Conservation (phyloP, 1,140 invertebrate species). For the Drosophila ironensis region DNA sequence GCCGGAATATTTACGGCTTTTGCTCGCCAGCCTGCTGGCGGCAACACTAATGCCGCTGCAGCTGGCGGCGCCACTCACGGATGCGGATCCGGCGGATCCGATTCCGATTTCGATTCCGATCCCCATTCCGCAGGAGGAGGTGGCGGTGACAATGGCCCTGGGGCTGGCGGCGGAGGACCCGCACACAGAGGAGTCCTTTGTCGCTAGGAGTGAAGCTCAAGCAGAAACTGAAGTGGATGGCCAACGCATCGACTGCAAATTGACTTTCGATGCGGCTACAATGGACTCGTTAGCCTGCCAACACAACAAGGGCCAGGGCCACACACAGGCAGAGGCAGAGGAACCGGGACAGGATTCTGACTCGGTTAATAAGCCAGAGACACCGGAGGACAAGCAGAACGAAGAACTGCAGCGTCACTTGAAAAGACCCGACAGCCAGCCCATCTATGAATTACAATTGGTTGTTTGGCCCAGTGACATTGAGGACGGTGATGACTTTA, state of each 20-base stretch:
- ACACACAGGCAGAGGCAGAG: slow-evolving; percentile 2
- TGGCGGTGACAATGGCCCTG: too few relatives aligned
- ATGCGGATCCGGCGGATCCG: background rate
- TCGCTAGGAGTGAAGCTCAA: background rate
- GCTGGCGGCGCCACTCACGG: slow-evolving; percentile 28
- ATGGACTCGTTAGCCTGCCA: slow-evolving; percentile 72
- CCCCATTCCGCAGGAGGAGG: background rate
- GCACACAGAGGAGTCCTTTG: background rate
- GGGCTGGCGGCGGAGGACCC: background rate
- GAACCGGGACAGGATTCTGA: background rate
- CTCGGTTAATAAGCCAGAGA: slow-evolving; percentile 55
- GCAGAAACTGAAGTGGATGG: slow-evolving; percentile 10
- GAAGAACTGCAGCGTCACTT: slow-evolving; percentile 43
- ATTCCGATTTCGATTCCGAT: background rate
- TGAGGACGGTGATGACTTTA: slow-evolving; percentile 51
- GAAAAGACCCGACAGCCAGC: slow-evolving; percentile 54
- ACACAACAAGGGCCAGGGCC: slow-evolving; percentile 17
- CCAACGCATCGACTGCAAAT: slow-evolving; percentile 68
- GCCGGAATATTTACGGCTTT: slow-evolving; percentile 17
- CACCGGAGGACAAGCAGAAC: background rate
- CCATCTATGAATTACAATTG: slow-evolving; percentile 79
- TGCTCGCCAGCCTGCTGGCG: slow-evolving; percentile 16
- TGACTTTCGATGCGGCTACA: slow-evolving; percentile 72
- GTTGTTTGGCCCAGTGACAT: slow-evolving; percentile 73
- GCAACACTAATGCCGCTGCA: slow-evolving; percentile 43